Conservation (phyloP, 2,113 vertebrate species). For the Pangasianodon hypophthalmus region DNA sequence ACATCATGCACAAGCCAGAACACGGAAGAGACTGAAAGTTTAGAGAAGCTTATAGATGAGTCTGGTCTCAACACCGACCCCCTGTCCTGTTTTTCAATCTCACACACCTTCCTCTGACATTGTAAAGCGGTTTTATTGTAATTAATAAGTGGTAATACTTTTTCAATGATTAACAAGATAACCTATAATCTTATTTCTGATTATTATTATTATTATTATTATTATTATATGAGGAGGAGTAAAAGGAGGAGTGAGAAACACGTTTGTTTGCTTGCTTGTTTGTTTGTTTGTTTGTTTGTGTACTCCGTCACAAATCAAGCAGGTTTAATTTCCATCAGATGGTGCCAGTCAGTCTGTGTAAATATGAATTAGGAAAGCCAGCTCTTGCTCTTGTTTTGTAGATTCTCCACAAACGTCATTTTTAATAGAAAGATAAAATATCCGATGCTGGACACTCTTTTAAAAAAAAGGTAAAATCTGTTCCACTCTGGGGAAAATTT, state of each 20-base stretch:
- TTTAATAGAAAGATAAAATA: background rate
- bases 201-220: background rate
- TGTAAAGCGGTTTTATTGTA: background rate
- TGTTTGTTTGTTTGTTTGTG: slow-evolving; percentile 8
- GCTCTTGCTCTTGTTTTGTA: too few relatives aligned
- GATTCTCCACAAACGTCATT: background rate
- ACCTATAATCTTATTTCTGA: background rate
- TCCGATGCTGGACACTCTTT: background rate
- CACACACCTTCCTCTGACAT: background rate
- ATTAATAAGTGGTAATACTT: background rate
- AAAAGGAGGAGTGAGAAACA: background rate
- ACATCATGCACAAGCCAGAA: slow-evolving; percentile 80
- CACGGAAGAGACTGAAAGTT: slow-evolving; percentile 74
- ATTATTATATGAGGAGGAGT: background rate
- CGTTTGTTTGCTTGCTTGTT: background rate
- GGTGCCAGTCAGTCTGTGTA: background rate
- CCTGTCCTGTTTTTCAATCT: background rate
- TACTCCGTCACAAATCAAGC: background rate
- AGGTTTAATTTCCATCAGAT: slow-evolving; percentile 8
- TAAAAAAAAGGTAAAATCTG: background rate
- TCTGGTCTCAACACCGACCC: background rate
- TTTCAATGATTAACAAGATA: background rate
- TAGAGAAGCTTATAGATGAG: slow-evolving; percentile 38
- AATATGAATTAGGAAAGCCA: background rate
- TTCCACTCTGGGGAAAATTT: background rate